These are phyloP conservation scores for Anolis carolinensis DNA, from an alignment of 2,113 vertebrate genomes.

Conservation along the genomic window DNA sequence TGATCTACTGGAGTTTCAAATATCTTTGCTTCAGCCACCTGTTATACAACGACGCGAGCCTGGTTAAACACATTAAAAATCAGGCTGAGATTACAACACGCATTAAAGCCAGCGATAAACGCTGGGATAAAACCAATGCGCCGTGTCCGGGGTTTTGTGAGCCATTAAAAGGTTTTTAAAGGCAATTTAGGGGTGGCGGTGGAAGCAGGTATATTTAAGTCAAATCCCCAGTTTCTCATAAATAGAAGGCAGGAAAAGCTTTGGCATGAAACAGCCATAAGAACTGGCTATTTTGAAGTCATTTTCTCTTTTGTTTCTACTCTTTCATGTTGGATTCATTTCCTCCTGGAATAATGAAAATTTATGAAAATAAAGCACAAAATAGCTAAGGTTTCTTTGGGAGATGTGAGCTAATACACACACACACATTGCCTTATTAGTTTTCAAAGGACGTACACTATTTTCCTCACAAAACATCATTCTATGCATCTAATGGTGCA, in stretches of 20 bases:
- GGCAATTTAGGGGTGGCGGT: background rate
- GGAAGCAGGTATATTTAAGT: slow-evolving; percentile 20
- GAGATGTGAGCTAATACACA: background rate
- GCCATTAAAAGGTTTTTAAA: slow-evolving; percentile 11
- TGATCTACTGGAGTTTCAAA: background rate
- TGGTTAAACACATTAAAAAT: slow-evolving; percentile 22
- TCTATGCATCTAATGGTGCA: too few relatives aligned
- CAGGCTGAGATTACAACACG: slow-evolving; percentile 16
- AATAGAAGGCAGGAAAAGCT: background rate
- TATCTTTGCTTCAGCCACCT: background rate
- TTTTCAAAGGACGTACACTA: too few relatives aligned
- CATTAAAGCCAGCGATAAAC: slow-evolving; percentile 11
- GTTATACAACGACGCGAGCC: background rate
- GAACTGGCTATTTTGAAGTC: background rate
- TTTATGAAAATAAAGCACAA: background rate
- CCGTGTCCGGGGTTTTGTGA: slow-evolving; percentile 21
- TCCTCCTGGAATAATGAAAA: slow-evolving; percentile 6
- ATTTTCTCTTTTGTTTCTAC: background rate
- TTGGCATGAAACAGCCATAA: background rate
- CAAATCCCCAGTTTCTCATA: slow-evolving; percentile 19
- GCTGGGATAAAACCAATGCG: slow-evolving; percentile 33
- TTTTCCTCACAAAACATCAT: background rate
- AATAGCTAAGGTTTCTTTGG: background rate
- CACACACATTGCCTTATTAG: background rate
- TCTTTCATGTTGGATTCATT: background rate